Conservation (phyloP, 2,113 vertebrate species). For the Euleptes europaea region DNA sequence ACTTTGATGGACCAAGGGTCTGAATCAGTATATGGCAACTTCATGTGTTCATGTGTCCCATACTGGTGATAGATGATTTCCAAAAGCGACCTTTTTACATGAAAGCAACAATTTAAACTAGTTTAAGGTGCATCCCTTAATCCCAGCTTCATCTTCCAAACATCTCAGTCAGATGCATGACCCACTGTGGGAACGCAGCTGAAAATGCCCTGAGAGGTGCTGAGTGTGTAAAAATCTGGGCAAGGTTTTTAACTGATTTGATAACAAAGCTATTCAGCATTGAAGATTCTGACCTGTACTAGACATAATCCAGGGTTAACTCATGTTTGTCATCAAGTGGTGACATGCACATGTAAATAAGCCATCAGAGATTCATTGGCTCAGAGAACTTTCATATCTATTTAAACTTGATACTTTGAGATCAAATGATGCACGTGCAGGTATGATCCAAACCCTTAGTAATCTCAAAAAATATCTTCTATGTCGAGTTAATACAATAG, state of each 20-base stretch:
- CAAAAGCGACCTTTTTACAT: no score
- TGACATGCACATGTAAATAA: not conserved
- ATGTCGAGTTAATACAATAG: not conserved
- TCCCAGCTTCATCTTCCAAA: no score
- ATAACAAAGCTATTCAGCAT: not conserved
- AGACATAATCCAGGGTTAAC: not conserved
- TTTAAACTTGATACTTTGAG: not conserved
- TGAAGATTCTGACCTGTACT: not conserved
- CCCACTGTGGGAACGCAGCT: not conserved
- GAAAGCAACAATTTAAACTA: no score
- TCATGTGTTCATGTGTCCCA: no score
- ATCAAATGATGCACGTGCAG: not conserved
- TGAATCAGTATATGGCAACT: no score
- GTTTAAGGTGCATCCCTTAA: no score
- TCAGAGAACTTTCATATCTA: not conserved
- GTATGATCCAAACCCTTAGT: not conserved
- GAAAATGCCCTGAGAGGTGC: not conserved
- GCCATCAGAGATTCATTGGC: not conserved
- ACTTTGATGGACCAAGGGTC: no score
- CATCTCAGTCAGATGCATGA: no score
- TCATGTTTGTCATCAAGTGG: not conserved
- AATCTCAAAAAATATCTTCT: not conserved
- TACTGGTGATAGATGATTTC: no score
- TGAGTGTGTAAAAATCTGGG: not conserved
- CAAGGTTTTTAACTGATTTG: not conserved